phyloP scores from a whole-genome alignment of 2,113 vertebrate species.

The Xiphophorus maculatus region DNA sequence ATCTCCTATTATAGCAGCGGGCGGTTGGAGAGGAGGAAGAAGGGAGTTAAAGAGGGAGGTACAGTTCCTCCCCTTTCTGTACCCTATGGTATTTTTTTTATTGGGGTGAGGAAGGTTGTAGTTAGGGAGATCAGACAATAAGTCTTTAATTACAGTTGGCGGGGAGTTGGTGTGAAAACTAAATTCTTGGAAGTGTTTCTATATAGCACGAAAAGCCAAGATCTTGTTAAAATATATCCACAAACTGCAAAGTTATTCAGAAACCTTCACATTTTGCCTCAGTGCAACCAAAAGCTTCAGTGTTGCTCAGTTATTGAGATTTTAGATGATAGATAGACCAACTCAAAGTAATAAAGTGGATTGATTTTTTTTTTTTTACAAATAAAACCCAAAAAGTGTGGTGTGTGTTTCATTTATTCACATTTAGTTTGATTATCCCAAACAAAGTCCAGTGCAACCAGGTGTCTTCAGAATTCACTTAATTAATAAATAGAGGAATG shows the following conservation, averaged over 20 bases:
- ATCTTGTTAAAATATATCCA: neutral
- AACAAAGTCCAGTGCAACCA: neutral
- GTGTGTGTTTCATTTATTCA: neutral
- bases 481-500: neutral
- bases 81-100: constrained; percentile 62
- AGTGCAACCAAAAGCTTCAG: neutral
- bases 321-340: no score
- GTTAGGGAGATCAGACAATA: constrained; percentile 28
- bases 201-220: neutral
- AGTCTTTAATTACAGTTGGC: constrained; percentile 1
- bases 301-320: neutral
- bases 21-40: constrained; percentile 27
- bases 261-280: neutral
- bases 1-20: constrained; percentile 77
- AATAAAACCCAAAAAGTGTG: no score
- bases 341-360: no score
- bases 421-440: neutral
- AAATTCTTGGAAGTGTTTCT: neutral
- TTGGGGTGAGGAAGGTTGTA: constrained; percentile 37
- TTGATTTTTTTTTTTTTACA: no score
- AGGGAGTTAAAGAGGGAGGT: constrained; percentile 22
- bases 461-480: neutral
- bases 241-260: neutral
- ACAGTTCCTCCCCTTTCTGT: constrained; percentile 53
- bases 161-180: constrained; percentile 4